Conservation (phyloP, 2,113 vertebrate genomes). For the Ondatra zibethicus region DNA sequence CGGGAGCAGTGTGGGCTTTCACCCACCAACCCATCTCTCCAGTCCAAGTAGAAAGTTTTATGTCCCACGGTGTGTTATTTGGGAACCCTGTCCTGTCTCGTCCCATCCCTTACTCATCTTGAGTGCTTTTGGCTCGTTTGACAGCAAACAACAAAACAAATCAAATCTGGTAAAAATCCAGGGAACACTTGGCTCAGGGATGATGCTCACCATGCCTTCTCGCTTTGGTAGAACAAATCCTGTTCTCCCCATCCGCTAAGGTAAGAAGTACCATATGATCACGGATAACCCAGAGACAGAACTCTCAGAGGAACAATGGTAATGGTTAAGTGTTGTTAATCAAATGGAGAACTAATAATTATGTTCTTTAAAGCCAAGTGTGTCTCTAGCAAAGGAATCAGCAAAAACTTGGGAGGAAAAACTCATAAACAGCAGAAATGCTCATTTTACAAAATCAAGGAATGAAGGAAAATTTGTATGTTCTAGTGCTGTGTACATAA, state of each 20-base stretch:
- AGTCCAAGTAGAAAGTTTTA: background rate
- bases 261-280: background rate
- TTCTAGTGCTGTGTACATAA: slow-evolving; percentile 13
- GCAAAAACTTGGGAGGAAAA: background rate
- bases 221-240: background rate
- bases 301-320: background rate
- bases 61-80: background rate
- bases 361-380: background rate
- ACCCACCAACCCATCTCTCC: background rate
- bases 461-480: background rate
- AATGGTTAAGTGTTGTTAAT: slow-evolving; percentile 6
- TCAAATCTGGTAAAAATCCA: background rate
- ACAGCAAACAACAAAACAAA: background rate
- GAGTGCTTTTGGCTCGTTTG: background rate
- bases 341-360: slow-evolving; percentile 6
- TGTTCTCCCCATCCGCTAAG: background rate
- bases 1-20: too few species aligned
- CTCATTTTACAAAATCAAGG: background rate
- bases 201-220: background rate
- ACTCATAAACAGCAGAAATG: background rate
- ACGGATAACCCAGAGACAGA: background rate
- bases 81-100: background rate
- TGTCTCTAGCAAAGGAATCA: slow-evolving; percentile 7
- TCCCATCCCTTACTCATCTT: background rate
- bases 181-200: background rate